Percentiles rank a stretch among this genome's conserved stretches.
Conservation (phyloP, 2,113 vertebrate genomes). For the Alouatta palliata region DNA sequence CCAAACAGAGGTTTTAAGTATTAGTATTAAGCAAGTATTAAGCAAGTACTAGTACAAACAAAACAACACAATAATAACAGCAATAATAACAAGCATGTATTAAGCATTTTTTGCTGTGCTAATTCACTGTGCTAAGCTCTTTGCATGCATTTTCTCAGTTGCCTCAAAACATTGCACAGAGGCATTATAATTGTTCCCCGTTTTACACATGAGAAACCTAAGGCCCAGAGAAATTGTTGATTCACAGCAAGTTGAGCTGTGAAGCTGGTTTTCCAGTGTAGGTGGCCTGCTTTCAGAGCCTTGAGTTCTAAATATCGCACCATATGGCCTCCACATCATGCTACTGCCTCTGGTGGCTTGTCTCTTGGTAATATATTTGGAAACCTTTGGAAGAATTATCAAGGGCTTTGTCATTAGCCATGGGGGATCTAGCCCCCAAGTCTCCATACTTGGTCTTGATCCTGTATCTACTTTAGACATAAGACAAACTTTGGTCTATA, state of each 20-base stretch:
- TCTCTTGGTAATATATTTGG: slow-evolving; percentile 1
- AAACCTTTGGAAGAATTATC: background rate
- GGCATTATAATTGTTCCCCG: background rate
- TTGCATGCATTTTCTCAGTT: background rate
- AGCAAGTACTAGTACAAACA: background rate
- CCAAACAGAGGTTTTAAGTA: background rate
- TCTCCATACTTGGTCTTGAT: background rate
- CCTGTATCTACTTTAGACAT: background rate
- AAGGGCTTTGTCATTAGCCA: background rate
- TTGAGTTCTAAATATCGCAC: background rate
- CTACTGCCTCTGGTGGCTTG: background rate
- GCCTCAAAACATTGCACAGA: background rate
- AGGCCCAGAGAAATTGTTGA: background rate
- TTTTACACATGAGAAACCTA: background rate
- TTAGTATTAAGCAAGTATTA: background rate
- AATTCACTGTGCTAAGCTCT: background rate
- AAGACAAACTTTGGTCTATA: background rate
- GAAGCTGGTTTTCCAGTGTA: background rate
- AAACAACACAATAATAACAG: background rate
- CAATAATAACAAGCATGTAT: background rate
- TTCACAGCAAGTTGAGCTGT: background rate
- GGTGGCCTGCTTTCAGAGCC: background rate
- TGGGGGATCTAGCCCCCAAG: background rate
- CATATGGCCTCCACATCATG: background rate
- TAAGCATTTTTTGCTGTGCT: background rate